Evolutionary conservation across 2,888 invertebrate species (phyloP).

Genomic region (Drosophila nr. fundita): DNA sequence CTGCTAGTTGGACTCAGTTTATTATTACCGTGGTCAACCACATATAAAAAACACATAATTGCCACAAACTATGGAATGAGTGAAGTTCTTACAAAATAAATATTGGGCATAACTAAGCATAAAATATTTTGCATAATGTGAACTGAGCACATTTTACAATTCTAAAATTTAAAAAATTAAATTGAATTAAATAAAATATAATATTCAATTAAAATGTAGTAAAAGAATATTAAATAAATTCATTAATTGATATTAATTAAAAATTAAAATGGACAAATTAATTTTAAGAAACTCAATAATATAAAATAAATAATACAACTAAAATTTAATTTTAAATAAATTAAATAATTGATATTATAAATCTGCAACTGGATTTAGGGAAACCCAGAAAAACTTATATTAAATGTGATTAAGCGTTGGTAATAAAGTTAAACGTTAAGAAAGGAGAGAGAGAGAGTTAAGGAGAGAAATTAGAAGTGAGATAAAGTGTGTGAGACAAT

Average conservation of each 20-base stretch:
- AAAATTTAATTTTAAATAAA: too few species aligned
- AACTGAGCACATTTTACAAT: too few species aligned
- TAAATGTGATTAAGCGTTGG: neutral
- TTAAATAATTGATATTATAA: neutral
- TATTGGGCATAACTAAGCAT: neutral
- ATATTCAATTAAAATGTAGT: neutral
- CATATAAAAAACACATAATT: accelerated
- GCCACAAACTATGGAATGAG: neutral
- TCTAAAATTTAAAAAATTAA: neutral
- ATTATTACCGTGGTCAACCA: neutral
- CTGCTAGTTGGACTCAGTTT: neutral
- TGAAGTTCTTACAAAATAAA: neutral
- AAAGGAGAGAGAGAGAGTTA: neutral
- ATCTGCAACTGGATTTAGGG: neutral
- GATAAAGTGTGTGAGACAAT: neutral
- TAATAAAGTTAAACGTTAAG: neutral
- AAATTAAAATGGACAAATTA: neutral
- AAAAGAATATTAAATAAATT: too few species aligned
- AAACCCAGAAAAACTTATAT: neutral
- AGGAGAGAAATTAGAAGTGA: too few species aligned
- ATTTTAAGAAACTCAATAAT: neutral
- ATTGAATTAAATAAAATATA: neutral
- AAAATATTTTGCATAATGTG: too few species aligned
- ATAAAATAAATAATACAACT: too few species aligned
- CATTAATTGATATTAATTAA: neutral